Conservation (phyloP, 1,140 invertebrate genomes). For the Whitmania pigra region DNA sequence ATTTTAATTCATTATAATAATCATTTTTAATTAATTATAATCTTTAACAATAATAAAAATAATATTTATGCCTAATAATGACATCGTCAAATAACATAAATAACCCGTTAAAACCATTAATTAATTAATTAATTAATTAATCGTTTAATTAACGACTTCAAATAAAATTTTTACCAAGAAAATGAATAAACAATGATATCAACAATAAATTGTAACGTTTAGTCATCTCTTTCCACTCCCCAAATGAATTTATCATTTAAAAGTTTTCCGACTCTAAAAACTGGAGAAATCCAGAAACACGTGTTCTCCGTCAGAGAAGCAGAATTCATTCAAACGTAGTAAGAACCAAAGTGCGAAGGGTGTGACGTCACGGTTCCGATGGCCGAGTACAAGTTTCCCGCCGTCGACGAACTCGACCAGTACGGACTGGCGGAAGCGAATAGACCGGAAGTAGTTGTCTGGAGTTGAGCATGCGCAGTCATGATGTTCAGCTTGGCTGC, state of each 20-base stretch:
- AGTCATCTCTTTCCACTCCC: too few species aligned
- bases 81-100: not conserved
- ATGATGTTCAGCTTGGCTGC: constrained; percentile 19
- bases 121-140: not conserved
- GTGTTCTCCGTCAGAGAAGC: not conserved
- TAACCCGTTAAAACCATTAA: not conserved
- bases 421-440: constrained; percentile 21
- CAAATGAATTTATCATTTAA: too few species aligned
- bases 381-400: constrained; percentile 4
- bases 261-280: not conserved
- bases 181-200: too few species aligned
- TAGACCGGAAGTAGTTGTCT: constrained; percentile 19
- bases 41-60: not conserved
- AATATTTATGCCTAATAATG: not conserved
- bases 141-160: too few species aligned
- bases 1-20: not conserved
- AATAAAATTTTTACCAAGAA: too few species aligned
- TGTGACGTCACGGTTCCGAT: constrained; percentile 12
- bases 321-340: not conserved
- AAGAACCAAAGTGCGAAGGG: not conserved
- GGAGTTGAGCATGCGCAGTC: constrained; percentile 12
- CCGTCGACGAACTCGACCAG: constrained; percentile 21
- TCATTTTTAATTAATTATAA: not conserved
- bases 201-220: too few species aligned
- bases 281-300: not conserved